phyloP scores from a whole-genome alignment of 2,888 invertebrate genomes.

The Lasioglossum malachurum region DNA sequence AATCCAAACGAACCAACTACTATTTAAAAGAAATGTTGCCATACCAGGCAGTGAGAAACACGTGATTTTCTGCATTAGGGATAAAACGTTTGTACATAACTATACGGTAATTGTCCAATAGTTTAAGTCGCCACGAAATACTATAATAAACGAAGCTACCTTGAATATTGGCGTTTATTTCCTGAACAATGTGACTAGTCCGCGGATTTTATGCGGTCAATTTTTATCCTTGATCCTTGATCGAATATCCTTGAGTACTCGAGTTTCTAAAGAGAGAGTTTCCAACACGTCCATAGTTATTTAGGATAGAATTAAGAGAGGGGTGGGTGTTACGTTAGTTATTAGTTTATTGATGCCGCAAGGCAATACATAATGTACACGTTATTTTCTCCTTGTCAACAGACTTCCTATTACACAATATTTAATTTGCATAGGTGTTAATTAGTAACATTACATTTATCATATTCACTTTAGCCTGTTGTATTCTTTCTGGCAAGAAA shows the following conservation, averaged over 20 bases:
- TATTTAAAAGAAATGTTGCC: constrained; percentile 31
- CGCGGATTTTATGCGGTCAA: neutral
- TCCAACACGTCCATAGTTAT: no score
- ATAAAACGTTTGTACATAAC: constrained; percentile 67
- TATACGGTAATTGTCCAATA: constrained; percentile 33
- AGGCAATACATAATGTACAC: constrained; percentile 85
- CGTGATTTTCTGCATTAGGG: constrained; percentile 19
- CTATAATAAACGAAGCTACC: constrained; percentile 53
- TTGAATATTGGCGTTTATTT: neutral
- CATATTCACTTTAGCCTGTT: constrained; percentile 82
- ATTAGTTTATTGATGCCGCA: constrained; percentile 84
- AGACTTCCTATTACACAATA: constrained; percentile 84
- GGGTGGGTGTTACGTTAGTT: constrained; percentile 74
- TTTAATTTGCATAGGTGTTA: constrained; percentile 81
- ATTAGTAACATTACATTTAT: constrained; percentile 83
- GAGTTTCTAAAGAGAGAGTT: neutral
- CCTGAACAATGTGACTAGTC: neutral
- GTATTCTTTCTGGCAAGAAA: constrained; percentile 85
- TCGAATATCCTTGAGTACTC: neutral
- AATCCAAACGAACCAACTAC: constrained; percentile 76
- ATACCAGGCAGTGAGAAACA: constrained; percentile 13
- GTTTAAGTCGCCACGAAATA: constrained; percentile 49
- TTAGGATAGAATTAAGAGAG: neutral
- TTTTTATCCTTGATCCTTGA: neutral
- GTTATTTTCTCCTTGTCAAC: constrained; percentile 83